Base-by-base conservation (phyloP, 2,113 vertebrate species). In the Indicator maculatus region DNA sequence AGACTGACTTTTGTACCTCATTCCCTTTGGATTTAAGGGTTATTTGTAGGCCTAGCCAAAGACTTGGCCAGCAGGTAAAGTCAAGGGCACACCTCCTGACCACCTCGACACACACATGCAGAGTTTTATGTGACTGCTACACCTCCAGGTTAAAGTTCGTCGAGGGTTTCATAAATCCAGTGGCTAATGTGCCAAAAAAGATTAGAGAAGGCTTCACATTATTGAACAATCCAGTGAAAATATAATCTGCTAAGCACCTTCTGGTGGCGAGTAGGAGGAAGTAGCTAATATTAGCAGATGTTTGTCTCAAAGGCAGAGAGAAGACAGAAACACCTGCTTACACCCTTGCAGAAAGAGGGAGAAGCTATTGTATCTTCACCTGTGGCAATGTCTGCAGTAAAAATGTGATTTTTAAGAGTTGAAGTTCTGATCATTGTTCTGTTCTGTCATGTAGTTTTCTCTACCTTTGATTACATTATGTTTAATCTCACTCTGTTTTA, bases 171-270 rank as follows among this genome's bases (percentile, higher is more conserved):
- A 98, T 98, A 98, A 98, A 98, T 98, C 98, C 96, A 97, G 95
- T 90, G 97, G 98, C 97, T 98, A 98, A 98, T 96, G 97, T 98
- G 98, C 98, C 98, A 98, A 98, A 98, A 97, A 98, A 98, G 98
- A 99, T 99, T 98, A 99, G 98, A 98, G 98, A 97, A 98, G 97
- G 97, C 97, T 98, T 98, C 97, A 93, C 97, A 90, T 98, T 98
- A 98, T 98, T 98, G 98, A 94, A 96, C 95, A 94, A 98, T 98
- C 98, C 98, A 98, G 98, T 98, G 98, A 98, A 99, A 99, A 98
- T 98, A 99, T 98, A 98, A 98, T 98, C 97, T 96, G 96, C 96
- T 98, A 98, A 98, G 98, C 98, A 97, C 97, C 97, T 97, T 98
- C 97, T 98, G 97, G 95, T 97, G 98, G 97, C 70, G 72, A 97